Evolutionary conservation across 30 jellyfish, hydroid and myxozoan genomes (phyloP), one percentile per base, ranked within the genome.

Genomic region (Aurelia coerulea): DNA sequence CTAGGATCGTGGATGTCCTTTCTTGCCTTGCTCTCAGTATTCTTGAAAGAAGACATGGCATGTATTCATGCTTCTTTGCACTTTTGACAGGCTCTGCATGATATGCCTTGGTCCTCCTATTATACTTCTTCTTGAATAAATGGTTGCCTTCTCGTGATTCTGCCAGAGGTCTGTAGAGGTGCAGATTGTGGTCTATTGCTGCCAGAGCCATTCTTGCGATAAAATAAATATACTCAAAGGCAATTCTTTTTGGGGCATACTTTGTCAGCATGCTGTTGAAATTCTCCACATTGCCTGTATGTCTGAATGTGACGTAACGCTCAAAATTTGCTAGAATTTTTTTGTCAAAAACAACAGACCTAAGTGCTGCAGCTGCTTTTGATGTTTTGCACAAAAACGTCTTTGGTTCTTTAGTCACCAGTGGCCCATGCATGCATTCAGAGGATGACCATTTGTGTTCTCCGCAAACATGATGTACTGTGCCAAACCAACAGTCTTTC

Each of bases 191-290:
- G 70, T 73, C 84, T n/a, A 73, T 8, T 19, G 84, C 84, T 46
- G 84, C 84, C 32, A 73, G 51, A 23, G 37, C 37, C 31, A 50
- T 73, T 10, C 84, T 46, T 46, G 39, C 84, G 4, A 37, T 73
- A 10, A 39, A 73, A 50, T 73, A 73, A 18, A 39, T 23, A 18
- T 39, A 73, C 77, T 73, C 84, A 39, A 76, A 76, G 14, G 87
- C 60, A 12, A 76, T 18, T 31, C 91, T 49, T 81, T 81, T 81
- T 17, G 91, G 84, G 13, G 85, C 85, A 81, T 81, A 81, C 74
- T 81, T 81, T 49, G 74, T 54, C 1, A 81, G 76, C 85, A 65
- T 37, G 2, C 85, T 68, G 68, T 81, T 81, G 59, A 81, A 81
- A 74, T 23, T 81, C 34, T 81, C 91, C n/a, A 81, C 34, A 17